These are phyloP conservation scores for Taenaris catops DNA, from an alignment of 2,888 invertebrate genomes.

Conservation along the genomic window DNA sequence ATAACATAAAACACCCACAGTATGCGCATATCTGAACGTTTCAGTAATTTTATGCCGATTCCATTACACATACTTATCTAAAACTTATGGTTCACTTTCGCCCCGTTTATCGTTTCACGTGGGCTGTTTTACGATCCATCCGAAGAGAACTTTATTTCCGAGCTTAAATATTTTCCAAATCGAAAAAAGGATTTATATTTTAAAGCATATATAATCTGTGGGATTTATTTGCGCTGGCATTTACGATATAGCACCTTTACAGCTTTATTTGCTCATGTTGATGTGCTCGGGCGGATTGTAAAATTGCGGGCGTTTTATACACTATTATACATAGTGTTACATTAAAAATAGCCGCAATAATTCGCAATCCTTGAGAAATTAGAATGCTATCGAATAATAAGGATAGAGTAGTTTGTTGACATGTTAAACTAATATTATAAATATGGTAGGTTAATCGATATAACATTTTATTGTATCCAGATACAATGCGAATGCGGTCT, in stretches of 20 bases:
- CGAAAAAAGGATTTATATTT: conserved; percentile 12
- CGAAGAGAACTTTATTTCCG: conserved; percentile 11
- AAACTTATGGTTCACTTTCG: conserved; percentile 13
- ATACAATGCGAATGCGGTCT: no score
- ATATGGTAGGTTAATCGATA: no score
- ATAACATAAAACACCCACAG: conserved; percentile 29
- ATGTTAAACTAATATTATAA: no score
- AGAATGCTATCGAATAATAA: no score
- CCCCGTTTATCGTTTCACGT: conserved; percentile 7
- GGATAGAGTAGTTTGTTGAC: no score
- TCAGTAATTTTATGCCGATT: conserved; percentile 22
- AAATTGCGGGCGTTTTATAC: conserved; percentile 9
- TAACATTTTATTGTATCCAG: no score
- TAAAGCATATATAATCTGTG: conserved; percentile 9
- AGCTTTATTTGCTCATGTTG: conserved; percentile 10
- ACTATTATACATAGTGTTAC: no score
- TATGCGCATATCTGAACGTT: conserved; percentile 25
- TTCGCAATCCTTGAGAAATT: no score
- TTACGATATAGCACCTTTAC: conserved; percentile 13
- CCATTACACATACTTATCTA: conserved; percentile 11
- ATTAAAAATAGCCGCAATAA: no score
- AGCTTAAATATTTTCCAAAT: conserved; percentile 15
- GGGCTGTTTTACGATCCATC: conserved; percentile 10
- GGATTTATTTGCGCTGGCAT: conserved; percentile 17
- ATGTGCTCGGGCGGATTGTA: conserved; percentile 3